Evolutionary conservation across 2,888 invertebrate genomes (phyloP), one percentile per base, ranked within the genome.

Genomic region (Perizoma flavofasciatum): DNA sequence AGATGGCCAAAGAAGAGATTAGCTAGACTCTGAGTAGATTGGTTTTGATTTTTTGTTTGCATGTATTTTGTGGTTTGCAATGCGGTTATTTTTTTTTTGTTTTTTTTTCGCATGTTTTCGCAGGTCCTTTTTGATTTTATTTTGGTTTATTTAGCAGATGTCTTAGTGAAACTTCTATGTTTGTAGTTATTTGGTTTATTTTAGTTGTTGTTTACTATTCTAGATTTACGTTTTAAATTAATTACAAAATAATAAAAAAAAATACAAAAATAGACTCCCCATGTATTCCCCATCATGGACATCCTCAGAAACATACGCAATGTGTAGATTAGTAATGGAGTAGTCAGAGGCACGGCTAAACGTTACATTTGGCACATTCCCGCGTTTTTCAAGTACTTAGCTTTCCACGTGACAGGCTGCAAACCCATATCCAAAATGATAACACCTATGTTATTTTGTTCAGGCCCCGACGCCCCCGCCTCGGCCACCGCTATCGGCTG

Each of bases 401-500:
- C 22, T 2, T 22, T 22, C 22, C 22, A 22, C 22, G 22, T 22
- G 22, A 22, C 22, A 22, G 22, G 22, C 22, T 22, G 22, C 22
- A 22, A 22, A 3, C 22, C 22, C 1, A 22, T 22, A 2, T 22
- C 3, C 3, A 22, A 22, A 22, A 22, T 22, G 22, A 22, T 22
- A 22, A 22, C 1, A 22, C 10, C 33, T 41, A 10, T 3, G 33
- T 8, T 57, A 6, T 50, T 60, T 41, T 53, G 54, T 74, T 4
- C 92, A 96, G 92, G 95, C 96, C 8, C 96, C 96, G 0, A 90
- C 95, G 6, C 96, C 96, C 9, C 96, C 96, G 7, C 96, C 96
- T 0, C 92, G 96, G 52, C 96, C 96, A 46, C 94, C 94, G 33
- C 80, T 93, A 41, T 85, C 91, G 0, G 78, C 84, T 0, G 74